Percentiles rank a stretch among this genome's conserved stretches.
These are phyloP conservation scores for Leptoteleia sp. DNA, from an alignment of 1,140 invertebrate species.

Conservation along the genomic window DNA sequence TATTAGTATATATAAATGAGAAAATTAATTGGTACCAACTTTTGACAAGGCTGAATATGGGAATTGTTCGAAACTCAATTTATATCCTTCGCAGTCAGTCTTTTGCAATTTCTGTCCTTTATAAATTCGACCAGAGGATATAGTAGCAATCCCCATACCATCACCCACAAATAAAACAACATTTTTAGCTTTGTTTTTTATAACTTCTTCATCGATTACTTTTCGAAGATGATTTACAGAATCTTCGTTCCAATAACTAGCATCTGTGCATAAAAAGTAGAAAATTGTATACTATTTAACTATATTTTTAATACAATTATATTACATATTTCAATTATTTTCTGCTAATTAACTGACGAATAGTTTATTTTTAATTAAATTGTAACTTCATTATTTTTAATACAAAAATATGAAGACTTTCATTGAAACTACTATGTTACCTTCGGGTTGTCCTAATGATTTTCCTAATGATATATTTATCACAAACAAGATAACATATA, in stretches of 20 bases:
- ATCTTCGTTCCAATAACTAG: background rate
- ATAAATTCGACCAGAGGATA: conserved; percentile 84
- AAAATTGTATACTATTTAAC: too few relatives aligned
- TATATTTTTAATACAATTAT: too few relatives aligned
- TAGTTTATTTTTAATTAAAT: too few relatives aligned
- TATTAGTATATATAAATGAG: background rate
- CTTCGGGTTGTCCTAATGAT: too few relatives aligned
- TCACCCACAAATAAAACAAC: conserved; percentile 87
- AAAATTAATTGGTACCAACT: conserved; percentile 70
- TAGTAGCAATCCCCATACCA: conserved; percentile 87
- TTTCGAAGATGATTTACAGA: background rate
- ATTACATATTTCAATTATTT: too few relatives aligned
- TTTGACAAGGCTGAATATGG: conserved; percentile 82
- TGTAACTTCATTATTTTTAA: too few relatives aligned
- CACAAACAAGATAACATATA: too few relatives aligned
- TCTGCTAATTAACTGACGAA: too few relatives aligned
- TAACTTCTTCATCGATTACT: conserved; percentile 3
- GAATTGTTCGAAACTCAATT: conserved; percentile 83
- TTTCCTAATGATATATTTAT: too few relatives aligned
- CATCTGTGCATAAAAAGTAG: background rate
- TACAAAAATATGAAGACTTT: too few relatives aligned
- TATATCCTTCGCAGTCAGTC: conserved; percentile 82
- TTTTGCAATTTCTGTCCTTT: conserved; percentile 79
- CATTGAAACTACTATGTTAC: too few relatives aligned
- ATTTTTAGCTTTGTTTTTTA: conserved; percentile 83